Conservation (phyloP, 2,113 vertebrate species). For the Archilochus colubris region DNA sequence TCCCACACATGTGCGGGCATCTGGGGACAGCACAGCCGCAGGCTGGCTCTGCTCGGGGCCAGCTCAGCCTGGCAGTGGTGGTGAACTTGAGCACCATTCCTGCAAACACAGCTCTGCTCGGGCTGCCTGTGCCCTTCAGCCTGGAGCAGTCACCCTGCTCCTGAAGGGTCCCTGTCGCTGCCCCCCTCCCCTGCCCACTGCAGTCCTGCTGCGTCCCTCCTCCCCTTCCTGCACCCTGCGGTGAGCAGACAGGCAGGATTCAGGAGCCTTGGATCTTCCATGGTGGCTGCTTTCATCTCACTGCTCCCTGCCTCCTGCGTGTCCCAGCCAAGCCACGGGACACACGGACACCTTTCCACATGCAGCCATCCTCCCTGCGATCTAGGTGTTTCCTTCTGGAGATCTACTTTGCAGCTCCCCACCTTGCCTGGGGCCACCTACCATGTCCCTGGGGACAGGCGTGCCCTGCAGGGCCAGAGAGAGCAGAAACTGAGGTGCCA, state of each 20-base stretch:
- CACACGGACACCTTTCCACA: neutral
- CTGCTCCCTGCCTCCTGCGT: neutral
- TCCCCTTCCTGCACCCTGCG: fast-evolving
- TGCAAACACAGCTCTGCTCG: fast-evolving
- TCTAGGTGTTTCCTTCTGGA: neutral
- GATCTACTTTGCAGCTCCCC: neutral
- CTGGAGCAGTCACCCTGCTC: neutral
- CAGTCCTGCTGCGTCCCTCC: neutral
- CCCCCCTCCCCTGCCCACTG: neutral
- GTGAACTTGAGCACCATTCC: neutral
- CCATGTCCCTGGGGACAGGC: neutral
- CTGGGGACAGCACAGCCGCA: neutral
- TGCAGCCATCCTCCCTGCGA: neutral
- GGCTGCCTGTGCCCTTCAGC: neutral
- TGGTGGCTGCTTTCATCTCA: neutral
- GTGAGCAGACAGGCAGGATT: fast-evolving
- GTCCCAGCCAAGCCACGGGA: neutral
- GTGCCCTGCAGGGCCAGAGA: neutral
- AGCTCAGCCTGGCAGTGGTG: neutral
- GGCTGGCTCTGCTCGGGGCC: neutral
- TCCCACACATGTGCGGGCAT: fast-evolving
- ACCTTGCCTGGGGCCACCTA: neutral
- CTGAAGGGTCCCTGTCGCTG: fast-evolving
- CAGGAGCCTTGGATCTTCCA: neutral
- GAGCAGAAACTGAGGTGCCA: neutral